Base-by-base conservation (phyloP, 2,888 invertebrate genomes). In the Carabus problematicus region DNA sequence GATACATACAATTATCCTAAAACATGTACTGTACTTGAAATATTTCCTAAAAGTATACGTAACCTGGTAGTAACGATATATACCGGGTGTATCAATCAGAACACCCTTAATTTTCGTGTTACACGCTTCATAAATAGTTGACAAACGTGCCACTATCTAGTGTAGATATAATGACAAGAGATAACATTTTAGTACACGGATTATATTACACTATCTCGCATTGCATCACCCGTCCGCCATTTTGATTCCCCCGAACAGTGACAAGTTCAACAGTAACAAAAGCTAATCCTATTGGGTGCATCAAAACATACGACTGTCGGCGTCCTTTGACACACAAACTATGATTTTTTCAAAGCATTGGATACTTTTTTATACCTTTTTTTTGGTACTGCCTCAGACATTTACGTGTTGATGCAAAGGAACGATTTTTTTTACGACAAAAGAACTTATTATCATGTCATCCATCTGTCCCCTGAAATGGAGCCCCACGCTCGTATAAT, bases 121-220 rank as follows among this genome's bases (percentile, higher is more conserved):
- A 75, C 72, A 76, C 73, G 77, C 73, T 76, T 75, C 76, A 76
- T 76, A 74, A 61, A 72, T 73, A 75, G 71, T 71, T 61, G 71
- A 72, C 74, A 76, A 75, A 72, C 64, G 73, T 71, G 70, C 71
- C 68, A 62, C 63, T 72, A 63, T 69, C 67, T 62, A 68, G 67
- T 60, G 45, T 54, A 70, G 70, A 73, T 71, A 71, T 72, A 72
- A 72, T 72, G 58, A 60, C 64, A 72, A 68, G 69, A 71, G 73
- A 74, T 74, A 74, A 73, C 72, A 70, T 75, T 73, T 73, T 73
- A 64, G 3, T 3, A 69, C 72, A 71, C 58, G 70, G 72, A 73
- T 73, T 72, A 70, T 70, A 72, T 73, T 71, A 71, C 72, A 52
- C 41, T 67, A 67, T 67, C 67, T 9, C 56, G 18, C 60, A 67